These are phyloP conservation scores for Globodera ellingtonae DNA, from an alignment of 1,140 invertebrate species.

Conservation along the genomic window DNA sequence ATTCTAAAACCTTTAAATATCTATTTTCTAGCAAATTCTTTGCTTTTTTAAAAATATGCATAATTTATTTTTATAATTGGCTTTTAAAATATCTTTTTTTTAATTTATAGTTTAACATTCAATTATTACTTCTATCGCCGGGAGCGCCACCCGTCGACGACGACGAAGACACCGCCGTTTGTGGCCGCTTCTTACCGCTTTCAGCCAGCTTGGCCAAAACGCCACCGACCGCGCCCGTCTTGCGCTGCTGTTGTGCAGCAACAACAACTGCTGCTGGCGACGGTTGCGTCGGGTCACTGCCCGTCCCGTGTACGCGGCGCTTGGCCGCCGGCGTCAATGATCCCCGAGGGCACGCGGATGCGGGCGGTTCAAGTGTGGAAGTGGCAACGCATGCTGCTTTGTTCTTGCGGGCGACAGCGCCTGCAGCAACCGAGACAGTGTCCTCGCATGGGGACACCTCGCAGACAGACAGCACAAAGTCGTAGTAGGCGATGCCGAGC, in stretches of 20 bases:
- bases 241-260: constrained; percentile 3
- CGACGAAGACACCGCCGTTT: not conserved
- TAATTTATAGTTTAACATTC: too few relatives aligned
- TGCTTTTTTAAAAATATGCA: too few relatives aligned
- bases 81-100: too few relatives aligned
- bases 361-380: not conserved
- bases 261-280: not conserved
- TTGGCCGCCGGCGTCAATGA: not conserved
- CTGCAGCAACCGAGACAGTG: not conserved
- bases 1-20: too few relatives aligned
- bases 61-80: too few relatives aligned
- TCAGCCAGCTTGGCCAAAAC: not conserved
- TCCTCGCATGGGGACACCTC: not conserved
- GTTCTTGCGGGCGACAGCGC: not conserved
- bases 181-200: not conserved
- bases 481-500: constrained; percentile 53
- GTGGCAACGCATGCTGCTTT: too few relatives aligned
- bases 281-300: not conserved
- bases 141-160: not conserved
- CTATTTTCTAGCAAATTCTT: too few relatives aligned
- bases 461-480: constrained; percentile 51
- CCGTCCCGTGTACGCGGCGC: constrained; percentile 4
- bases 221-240: not conserved
- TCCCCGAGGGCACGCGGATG: not conserved
- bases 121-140: not conserved